These are phyloP conservation scores for Thera britannica DNA, from an alignment of 2,888 invertebrate genomes.

Conservation along the genomic window DNA sequence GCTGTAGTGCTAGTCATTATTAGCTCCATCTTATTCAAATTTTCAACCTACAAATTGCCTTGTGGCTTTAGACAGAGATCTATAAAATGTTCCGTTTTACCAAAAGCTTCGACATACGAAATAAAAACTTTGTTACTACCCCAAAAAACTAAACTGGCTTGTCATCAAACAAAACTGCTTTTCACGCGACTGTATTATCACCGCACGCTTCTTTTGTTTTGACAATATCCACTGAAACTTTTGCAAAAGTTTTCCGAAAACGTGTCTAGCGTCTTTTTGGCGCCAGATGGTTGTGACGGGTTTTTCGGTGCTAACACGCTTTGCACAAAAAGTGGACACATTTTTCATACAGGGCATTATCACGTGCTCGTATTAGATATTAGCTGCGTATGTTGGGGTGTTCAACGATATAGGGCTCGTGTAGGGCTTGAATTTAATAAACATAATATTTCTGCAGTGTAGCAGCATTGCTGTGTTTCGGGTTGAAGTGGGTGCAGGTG, in stretches of 20 bases:
- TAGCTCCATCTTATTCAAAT: no score
- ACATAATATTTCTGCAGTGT: no score
- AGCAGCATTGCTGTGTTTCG: no score
- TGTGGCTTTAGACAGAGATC: not conserved
- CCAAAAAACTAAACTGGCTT: constrained; percentile 9
- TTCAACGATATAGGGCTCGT: no score
- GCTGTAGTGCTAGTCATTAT: no score
- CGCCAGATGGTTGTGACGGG: constrained; percentile 56
- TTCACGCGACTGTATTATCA: constrained; percentile 18
- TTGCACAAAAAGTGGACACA: constrained; percentile 52
- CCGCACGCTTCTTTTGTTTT: constrained; percentile 43
- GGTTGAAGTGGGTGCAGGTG: no score
- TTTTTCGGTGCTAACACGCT: constrained; percentile 27
- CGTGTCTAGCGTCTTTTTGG: constrained; percentile 58
- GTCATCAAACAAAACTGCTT: constrained; percentile 22
- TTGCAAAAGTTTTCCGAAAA: constrained; percentile 42
- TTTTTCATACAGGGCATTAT: constrained; percentile 49
- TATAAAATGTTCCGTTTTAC: not conserved
- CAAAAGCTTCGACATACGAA: not conserved
- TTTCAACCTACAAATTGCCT: no score
- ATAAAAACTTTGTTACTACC: not conserved
- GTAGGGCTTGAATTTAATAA: no score
- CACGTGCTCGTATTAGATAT: constrained; percentile 49
- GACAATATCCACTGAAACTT: constrained; percentile 43
- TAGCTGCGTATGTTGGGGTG: constrained; percentile 28